Percentiles rank a stretch among this genome's conserved stretches.
Evolutionary conservation across 2,888 invertebrate genomes (phyloP).

Genomic region (Cheilosia urbana): DNA sequence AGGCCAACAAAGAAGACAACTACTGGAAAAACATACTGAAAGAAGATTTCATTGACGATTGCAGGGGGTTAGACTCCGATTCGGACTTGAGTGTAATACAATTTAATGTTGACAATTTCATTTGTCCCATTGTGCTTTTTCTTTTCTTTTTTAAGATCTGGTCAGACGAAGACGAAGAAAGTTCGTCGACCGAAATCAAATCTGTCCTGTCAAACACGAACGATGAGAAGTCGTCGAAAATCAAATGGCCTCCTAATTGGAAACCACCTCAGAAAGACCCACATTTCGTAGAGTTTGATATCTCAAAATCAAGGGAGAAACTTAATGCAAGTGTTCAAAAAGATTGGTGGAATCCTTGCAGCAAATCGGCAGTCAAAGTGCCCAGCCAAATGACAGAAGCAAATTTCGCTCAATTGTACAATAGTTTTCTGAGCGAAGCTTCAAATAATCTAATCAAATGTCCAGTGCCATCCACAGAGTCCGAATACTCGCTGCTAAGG

Average conservation of each 20-base stretch:
- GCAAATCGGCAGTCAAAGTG: conserved; percentile 79
- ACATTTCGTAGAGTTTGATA: conserved; percentile 77
- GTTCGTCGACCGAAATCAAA: conserved; percentile 48
- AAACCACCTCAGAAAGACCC: conserved; percentile 77
- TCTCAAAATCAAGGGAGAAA: conserved; percentile 79
- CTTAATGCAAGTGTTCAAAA: conserved; percentile 82
- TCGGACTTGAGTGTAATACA: conserved; percentile 80
- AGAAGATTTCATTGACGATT: conserved; percentile 78
- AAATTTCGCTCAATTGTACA: conserved; percentile 83
- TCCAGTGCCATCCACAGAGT: conserved; percentile 78
- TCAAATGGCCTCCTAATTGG: conserved; percentile 40
- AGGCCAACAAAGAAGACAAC: conserved; percentile 51
- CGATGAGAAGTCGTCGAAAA: conserved; percentile 34
- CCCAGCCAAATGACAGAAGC: conserved; percentile 80
- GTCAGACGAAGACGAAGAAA: conserved; percentile 79
- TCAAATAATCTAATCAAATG: conserved; percentile 76
- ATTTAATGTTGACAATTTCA: background rate
- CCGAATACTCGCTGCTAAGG: conserved; percentile 81
- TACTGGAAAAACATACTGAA: conserved; percentile 76
- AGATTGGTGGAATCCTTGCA: conserved; percentile 83
- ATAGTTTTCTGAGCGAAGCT: conserved; percentile 77
- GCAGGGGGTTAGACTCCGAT: conserved; percentile 65
- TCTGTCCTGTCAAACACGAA: conserved; percentile 10
- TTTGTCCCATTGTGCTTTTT: background rate
- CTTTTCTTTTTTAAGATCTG: conserved; percentile 78